Evolutionary conservation across 1,140 invertebrate species (phyloP).

Genomic region (Ganaspis sp.): DNA sequence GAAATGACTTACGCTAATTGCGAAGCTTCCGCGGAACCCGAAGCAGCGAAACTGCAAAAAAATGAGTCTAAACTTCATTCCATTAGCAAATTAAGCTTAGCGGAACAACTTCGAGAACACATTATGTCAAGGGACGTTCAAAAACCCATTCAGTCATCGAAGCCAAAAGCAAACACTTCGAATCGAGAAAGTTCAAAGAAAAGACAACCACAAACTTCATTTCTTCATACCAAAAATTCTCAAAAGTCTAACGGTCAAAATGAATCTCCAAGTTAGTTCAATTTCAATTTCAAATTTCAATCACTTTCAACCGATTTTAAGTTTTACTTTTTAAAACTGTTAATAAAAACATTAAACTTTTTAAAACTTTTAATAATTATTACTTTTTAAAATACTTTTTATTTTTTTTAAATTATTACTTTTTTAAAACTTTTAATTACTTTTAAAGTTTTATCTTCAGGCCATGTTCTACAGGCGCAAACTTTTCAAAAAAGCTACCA

Average conservation of each 20-base stretch:
- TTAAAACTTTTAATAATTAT: no score
- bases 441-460: no score
- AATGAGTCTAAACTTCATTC: slow-evolving; percentile 50
- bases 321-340: no score
- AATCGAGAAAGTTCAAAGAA: slow-evolving; percentile 1
- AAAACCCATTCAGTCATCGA: slow-evolving; percentile 49
- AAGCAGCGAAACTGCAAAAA: neutral
- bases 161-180: slow-evolving; percentile 45
- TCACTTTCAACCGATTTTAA: no score
- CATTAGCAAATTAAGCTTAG: slow-evolving; percentile 50
- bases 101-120: slow-evolving; percentile 62
- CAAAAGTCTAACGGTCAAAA: slow-evolving; percentile 30
- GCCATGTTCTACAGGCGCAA: no score
- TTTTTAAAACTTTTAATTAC: no score
- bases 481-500: no score
- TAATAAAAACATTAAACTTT: no score
- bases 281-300: neutral
- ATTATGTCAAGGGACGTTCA: slow-evolving; percentile 46
- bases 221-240: slow-evolving; percentile 54
- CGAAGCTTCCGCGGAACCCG: neutral
- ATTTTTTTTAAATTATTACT: no score
- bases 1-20: slow-evolving; percentile 65
- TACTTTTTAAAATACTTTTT: no score
- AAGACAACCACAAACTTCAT: slow-evolving; percentile 60
- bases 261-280: slow-evolving; percentile 45